Evolutionary conservation across 1,140 invertebrate genomes (phyloP), one percentile per base, ranked within the genome.

Genomic region (Ips nitidus): DNA sequence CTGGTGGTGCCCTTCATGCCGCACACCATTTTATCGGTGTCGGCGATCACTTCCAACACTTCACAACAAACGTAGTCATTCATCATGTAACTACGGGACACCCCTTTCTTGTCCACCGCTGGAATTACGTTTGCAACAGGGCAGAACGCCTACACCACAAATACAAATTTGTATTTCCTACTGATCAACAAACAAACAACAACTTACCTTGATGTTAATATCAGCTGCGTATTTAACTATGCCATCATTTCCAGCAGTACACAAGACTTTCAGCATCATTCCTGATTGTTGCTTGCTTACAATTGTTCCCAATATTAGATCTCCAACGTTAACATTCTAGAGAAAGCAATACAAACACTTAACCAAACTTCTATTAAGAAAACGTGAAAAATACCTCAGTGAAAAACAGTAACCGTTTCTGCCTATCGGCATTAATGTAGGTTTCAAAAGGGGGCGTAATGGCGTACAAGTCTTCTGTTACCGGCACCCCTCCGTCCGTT

Each of bases 1-100:
- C 89, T 83, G 56, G 89, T 86, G 71, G 86, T 82, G 69, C 91
- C 89, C 81, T 93, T 91, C 89, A 95, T 92, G 76, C 93, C 92
- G 79, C 92, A 87, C 71, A 91, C 87, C 79, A 97, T 87, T 83
- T 94, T 94, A 81, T 95, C 92, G 39, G 89, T 89, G 78, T 95
- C 93, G 55, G 90, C 87, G 77, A 90, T 91, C 67, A 95, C 89
- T 85, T 92, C 91, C 75, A 94, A 84, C 36, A 96, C 91, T 84
- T 94, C 92, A 83, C 92, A 94, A 84, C 92, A 91, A 57, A 94
- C 87, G 74, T 89, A 88, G 82, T 94, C 92, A 86, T 91, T 94
- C 83, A 87, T 88, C 81, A 88, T 87, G 85, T 90, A 93, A 81
- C 85, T 87, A 81, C 87, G 87, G 80, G 86, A 87, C 74, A 90